Conservation (phyloP, 2,797 vertebrate species). For the Silurus aristotelis region DNA sequence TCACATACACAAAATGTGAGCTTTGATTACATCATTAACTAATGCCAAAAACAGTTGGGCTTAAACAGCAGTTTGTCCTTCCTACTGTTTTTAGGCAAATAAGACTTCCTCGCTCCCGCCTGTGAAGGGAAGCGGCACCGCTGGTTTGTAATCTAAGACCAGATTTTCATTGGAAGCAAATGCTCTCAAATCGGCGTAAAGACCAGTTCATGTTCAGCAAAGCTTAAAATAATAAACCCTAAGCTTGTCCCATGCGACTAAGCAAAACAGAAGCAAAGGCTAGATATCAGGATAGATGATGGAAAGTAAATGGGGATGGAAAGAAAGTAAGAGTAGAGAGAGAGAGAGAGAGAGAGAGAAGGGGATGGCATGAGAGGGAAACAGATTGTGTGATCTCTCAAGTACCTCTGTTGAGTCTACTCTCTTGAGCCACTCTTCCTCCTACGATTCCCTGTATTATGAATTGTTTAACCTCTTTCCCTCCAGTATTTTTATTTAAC, state of each 20-base stretch:
- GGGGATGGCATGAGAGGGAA: constrained; percentile 36
- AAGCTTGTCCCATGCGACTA: constrained; percentile 84
- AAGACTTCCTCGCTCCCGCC: constrained; percentile 84
- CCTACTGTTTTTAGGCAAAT: constrained; percentile 95
- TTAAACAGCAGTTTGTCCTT: constrained; percentile 93
- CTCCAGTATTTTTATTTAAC: constrained; percentile 68
- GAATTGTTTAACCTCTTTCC: constrained; percentile 77
- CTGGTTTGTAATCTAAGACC: constrained; percentile 98
- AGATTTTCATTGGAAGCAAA: constrained; percentile 99
- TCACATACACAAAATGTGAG: constrained; percentile 74
- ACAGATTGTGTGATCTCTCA: constrained; percentile 63
- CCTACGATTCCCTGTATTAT: constrained; percentile 58
- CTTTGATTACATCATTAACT: constrained; percentile 97
- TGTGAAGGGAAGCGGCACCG: constrained; percentile 83
- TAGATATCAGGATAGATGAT: constrained; percentile 67
- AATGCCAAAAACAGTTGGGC: constrained; percentile 87
- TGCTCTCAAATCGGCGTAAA: constrained; percentile 99
- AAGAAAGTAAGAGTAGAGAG: constrained; percentile 3
- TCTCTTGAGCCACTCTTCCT: constrained; percentile 43
- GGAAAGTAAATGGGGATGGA: constrained; percentile 28
- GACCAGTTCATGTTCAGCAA: constrained; percentile 96
- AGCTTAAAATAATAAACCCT: constrained; percentile 99
- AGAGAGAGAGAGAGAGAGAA: not conserved
- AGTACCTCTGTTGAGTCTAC: constrained; percentile 63
- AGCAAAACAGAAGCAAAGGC: constrained; percentile 83